These are phyloP conservation scores for Pantala flavescens DNA, from an alignment of 1,140 invertebrate genomes.

Conservation along the genomic window DNA sequence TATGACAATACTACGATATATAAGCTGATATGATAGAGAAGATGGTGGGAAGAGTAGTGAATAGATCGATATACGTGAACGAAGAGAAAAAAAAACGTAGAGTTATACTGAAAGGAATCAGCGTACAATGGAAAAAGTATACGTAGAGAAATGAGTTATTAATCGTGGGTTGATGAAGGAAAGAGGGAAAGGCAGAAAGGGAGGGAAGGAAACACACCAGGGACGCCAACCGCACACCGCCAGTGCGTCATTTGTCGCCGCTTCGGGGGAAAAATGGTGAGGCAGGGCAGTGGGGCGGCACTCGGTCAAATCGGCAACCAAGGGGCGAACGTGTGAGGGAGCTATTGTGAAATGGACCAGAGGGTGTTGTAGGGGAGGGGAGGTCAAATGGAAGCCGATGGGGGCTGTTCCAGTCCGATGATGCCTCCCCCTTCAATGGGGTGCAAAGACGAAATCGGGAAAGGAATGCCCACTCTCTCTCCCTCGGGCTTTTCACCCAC, in stretches of 20 bases:
- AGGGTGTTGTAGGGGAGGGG: background rate
- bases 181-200: background rate
- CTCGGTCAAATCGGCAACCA: background rate
- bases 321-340: background rate
- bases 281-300: background rate
- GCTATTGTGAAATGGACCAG: background rate
- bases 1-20: too few relatives aligned
- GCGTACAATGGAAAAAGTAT: too few relatives aligned
- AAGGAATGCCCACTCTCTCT: background rate
- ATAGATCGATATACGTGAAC: too few relatives aligned
- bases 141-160: too few relatives aligned
- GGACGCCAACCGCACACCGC: background rate
- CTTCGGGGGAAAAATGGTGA: background rate
- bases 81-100: too few relatives aligned
- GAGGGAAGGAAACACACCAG: background rate
- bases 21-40: too few relatives aligned
- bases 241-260: conserved; percentile 6
- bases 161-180: background rate
- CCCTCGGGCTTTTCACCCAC: background rate
- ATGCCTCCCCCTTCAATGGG: background rate
- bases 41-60: too few relatives aligned
- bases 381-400: background rate
- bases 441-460: background rate
- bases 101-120: too few relatives aligned
- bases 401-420: background rate